Percentiles rank a stretch among this genome's conserved stretches.
Evolutionary conservation across 2,113 vertebrate species (phyloP).

Genomic region (Oncorhynchus clarkii): DNA sequence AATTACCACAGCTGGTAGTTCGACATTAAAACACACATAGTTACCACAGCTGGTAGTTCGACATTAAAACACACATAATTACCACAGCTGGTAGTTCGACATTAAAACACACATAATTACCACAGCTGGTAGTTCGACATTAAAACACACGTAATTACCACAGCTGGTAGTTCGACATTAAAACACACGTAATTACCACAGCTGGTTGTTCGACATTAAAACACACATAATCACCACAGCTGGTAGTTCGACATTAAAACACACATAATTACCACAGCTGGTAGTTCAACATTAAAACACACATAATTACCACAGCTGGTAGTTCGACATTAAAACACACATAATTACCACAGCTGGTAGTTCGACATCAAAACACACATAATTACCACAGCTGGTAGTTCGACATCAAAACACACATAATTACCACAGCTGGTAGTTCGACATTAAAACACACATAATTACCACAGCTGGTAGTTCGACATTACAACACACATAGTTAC

Average conservation of each 20-base stretch:
- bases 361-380: too few species aligned
- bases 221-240: neutral
- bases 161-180: neutral
- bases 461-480: neutral
- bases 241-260: too few species aligned
- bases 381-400: neutral
- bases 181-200: neutral
- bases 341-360: neutral
- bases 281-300: too few species aligned
- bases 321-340: too few species aligned
- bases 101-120: too few species aligned
- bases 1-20: neutral
- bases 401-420: too few species aligned
- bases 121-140: neutral
- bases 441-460: too few species aligned
- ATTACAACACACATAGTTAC: too few species aligned
- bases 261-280: neutral
- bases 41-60: neutral
- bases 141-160: too few species aligned
- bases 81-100: neutral
- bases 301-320: neutral
- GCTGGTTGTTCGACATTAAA: too few species aligned
- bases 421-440: neutral
- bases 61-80: too few species aligned
- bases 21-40: too few species aligned